Evolutionary conservation across 2,113 vertebrate species (phyloP).

Genomic region (Hyperopisus bebe): DNA sequence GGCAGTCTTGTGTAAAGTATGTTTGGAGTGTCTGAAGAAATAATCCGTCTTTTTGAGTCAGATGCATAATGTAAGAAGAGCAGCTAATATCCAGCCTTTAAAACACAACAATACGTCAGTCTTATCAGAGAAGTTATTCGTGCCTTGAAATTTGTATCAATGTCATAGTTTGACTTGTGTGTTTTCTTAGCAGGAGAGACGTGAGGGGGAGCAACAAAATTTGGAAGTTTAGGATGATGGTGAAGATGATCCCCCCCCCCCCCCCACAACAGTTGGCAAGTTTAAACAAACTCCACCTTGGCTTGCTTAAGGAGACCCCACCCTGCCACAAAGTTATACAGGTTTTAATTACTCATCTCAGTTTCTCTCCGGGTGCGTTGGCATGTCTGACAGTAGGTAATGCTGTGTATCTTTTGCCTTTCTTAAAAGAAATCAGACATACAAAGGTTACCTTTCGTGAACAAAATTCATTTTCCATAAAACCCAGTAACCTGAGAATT

Average conservation of each 20-base stretch:
- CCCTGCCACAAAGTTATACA: no score
- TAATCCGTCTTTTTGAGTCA: background rate
- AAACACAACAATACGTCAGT: background rate
- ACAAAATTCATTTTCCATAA: background rate
- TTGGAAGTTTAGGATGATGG: conserved; percentile 68
- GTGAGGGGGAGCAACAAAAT: conserved; percentile 92
- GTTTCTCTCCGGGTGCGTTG: no score
- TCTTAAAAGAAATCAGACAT: background rate
- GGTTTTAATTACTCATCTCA: no score
- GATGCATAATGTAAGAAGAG: background rate
- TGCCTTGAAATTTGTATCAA: background rate
- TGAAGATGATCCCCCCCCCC: conserved; percentile 65
- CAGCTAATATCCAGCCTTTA: background rate
- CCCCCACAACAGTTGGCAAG: no score
- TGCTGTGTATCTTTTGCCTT: background rate
- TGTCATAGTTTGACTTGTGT: background rate
- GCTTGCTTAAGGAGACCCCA: no score
- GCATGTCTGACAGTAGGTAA: background rate
- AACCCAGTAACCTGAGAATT: background rate
- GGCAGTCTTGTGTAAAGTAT: background rate
- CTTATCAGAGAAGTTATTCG: background rate
- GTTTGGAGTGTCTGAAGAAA: background rate
- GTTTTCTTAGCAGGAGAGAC: conserved; percentile 69
- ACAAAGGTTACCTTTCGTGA: background rate
- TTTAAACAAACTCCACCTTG: no score